A percentile compares a stretch with the other conserved stretches of the same genome.
Conservation (phyloP, 2,113 vertebrate genomes). For the Dasyornis broadbenti region DNA sequence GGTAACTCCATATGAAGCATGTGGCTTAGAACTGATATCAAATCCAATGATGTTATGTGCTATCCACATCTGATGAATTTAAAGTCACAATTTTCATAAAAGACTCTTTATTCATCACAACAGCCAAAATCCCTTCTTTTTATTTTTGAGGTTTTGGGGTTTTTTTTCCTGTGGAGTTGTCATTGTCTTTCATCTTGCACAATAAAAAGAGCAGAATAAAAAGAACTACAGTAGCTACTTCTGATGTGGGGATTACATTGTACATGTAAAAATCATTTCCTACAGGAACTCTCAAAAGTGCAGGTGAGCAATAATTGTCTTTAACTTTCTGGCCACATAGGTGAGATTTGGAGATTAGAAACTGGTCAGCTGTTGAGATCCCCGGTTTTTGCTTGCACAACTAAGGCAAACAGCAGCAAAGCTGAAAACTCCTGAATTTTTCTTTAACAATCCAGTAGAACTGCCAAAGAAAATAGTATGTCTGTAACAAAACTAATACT, state of each 20-base stretch:
- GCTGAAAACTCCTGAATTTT: background rate
- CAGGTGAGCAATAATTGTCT: background rate
- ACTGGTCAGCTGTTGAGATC: background rate
- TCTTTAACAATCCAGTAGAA: background rate
- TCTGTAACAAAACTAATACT: background rate
- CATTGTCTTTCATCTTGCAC: conserved; percentile 11
- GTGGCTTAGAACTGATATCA: conserved; percentile 1
- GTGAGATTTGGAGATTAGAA: background rate
- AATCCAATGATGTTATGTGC: background rate
- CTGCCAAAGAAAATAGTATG: background rate
- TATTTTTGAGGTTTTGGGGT: background rate
- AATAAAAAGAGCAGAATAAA: background rate
- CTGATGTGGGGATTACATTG: background rate
- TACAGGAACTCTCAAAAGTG: background rate
- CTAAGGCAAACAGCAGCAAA: background rate
- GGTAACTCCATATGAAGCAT: background rate
- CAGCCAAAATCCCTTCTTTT: background rate
- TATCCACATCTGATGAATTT: background rate
- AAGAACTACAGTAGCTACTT: background rate
- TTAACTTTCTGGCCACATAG: background rate
- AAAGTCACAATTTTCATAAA: background rate
- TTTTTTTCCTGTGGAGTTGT: background rate
- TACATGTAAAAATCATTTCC: background rate
- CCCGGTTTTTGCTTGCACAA: background rate
- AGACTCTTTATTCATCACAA: background rate